phyloP scores from a whole-genome alignment of 2,888 invertebrate species.

The Pocota personata region DNA sequence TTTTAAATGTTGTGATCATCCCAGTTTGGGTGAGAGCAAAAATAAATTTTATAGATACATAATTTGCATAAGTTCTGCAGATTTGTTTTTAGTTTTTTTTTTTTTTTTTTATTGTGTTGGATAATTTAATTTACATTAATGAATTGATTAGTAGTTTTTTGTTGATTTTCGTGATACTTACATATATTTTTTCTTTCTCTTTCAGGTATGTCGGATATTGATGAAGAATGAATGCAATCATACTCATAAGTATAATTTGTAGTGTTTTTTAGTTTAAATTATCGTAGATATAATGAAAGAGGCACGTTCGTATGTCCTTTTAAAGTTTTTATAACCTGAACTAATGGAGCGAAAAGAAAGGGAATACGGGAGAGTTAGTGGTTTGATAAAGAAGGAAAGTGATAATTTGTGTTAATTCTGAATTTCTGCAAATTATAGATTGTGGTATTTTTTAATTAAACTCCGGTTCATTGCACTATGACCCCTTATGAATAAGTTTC shows the following conservation, averaged over 20 bases:
- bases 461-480: no score
- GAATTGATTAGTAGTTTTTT: constrained; percentile 22
- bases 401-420: no score
- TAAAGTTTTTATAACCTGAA: no score
- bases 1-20: neutral
- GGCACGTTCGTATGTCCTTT: neutral
- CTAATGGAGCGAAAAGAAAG: no score
- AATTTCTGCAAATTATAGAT: no score
- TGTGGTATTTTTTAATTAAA: no score
- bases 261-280: neutral
- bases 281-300: neutral
- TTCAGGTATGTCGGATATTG: constrained; percentile 19
- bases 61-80: constrained; percentile 22
- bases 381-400: no score
- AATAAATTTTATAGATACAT: neutral
- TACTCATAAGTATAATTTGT: neutral
- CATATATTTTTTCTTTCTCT: neutral
- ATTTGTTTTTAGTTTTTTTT: neutral
- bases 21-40: neutral
- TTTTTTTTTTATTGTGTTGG: neutral
- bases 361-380: no score
- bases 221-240: neutral
- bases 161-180: neutral
- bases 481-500: no score
- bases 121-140: constrained; percentile 3